Evolutionary conservation across 2,113 vertebrate species (phyloP).

Genomic region (Thalassarche chlororhynchos): DNA sequence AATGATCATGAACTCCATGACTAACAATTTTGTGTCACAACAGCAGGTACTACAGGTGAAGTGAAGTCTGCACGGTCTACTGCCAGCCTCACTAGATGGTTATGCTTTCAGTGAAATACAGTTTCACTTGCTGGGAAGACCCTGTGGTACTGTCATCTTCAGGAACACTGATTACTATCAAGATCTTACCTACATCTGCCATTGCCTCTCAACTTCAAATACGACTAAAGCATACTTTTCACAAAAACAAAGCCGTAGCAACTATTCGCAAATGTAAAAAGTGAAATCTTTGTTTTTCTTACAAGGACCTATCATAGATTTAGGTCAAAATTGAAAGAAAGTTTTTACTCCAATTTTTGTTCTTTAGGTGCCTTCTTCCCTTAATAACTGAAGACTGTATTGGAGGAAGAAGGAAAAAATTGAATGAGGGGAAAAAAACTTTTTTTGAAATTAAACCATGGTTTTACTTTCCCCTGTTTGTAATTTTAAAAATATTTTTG

Average conservation of each 20-base stretch:
- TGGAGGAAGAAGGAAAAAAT: not conserved
- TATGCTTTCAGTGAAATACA: not conserved
- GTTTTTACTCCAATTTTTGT: not conserved
- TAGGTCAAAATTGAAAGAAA: not conserved
- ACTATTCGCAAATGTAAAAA: not conserved
- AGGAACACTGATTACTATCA: not conserved
- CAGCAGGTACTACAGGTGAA: not conserved
- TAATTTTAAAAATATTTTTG: not conserved
- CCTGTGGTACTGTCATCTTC: not conserved
- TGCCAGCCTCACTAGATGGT: not conserved
- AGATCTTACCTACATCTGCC: not conserved
- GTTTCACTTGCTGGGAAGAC: not conserved
- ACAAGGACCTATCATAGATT: not conserved
- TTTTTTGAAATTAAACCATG: not conserved
- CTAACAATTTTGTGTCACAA: not conserved
- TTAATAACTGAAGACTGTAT: not conserved
- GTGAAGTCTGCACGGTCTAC: not conserved
- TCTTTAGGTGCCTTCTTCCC: not conserved
- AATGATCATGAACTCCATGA: not conserved
- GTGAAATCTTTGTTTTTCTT: not conserved
- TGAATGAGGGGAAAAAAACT: not conserved
- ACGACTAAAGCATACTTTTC: not conserved
- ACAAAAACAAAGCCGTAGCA: not conserved
- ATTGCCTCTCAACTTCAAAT: not conserved
- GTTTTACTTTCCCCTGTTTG: not conserved